phyloP scores from a whole-genome alignment of 2,797 vertebrate species.

The Paedocypris micromegethes region DNA sequence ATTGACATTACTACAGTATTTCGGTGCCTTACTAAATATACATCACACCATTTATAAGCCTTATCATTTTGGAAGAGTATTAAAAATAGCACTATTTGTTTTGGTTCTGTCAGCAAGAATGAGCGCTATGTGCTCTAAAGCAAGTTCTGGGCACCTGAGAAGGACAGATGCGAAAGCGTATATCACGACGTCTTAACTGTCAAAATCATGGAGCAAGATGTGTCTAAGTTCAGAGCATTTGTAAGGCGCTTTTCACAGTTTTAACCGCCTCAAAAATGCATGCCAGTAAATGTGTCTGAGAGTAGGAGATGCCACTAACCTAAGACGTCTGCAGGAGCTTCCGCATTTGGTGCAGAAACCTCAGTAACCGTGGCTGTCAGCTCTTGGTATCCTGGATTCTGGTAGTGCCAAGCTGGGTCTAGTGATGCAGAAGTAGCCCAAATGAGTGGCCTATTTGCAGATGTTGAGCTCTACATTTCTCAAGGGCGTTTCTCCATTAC shows the following conservation, averaged over 20 bases:
- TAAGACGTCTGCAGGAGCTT: slow-evolving; percentile 51
- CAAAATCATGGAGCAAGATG: neutral
- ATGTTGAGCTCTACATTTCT: slow-evolving; percentile 5
- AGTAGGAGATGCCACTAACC: slow-evolving; percentile 47
- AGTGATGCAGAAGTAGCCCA: neutral
- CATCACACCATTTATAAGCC: slow-evolving; percentile 35
- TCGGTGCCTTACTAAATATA: slow-evolving; percentile 46
- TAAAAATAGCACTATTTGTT: slow-evolving; percentile 71
- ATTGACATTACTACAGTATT: slow-evolving; percentile 26
- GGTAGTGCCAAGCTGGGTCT: slow-evolving; percentile 75
- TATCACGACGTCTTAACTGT: neutral
- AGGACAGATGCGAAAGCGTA: neutral
- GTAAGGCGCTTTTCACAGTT: neutral
- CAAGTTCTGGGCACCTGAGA: slow-evolving; percentile 26
- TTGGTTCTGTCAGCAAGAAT: slow-evolving; percentile 58
- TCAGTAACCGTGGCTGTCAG: slow-evolving; percentile 84
- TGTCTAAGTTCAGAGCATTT: neutral
- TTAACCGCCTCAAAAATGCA: too few species aligned
- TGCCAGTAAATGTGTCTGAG: neutral
- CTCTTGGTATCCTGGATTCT: slow-evolving; percentile 75
- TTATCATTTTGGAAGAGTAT: slow-evolving; percentile 52
- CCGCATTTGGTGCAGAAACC: slow-evolving; percentile 70
- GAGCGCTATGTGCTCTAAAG: slow-evolving; percentile 36
- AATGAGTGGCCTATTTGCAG: neutral
- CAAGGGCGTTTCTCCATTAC: too few species aligned